Conservation (phyloP, 2,113 vertebrate species). For the Myotis yumanensis region DNA sequence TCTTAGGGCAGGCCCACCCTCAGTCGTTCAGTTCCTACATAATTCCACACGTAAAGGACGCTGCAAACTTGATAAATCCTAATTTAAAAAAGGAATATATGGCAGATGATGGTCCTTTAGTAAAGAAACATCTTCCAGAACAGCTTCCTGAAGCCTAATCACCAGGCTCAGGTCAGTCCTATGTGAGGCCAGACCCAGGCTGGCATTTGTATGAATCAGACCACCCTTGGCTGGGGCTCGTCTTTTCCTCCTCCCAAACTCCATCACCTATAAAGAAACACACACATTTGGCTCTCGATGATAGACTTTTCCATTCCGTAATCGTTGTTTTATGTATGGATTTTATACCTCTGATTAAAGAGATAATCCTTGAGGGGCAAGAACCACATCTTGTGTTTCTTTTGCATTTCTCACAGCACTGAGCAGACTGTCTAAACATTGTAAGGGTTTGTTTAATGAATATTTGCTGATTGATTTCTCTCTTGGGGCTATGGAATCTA, state of each 20-base stretch:
- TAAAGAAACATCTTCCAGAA: not conserved
- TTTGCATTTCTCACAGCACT: constrained; percentile 7
- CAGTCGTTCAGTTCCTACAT: not conserved
- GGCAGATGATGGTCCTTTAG: not conserved
- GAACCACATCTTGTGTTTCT: not conserved
- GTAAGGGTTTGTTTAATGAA: constrained; percentile 28
- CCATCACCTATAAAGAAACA: not conserved
- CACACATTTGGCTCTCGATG: not conserved
- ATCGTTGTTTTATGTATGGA: not conserved
- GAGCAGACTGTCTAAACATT: not conserved
- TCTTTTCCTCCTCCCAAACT: not conserved
- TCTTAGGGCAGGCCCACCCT: not conserved
- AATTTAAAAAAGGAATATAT: not conserved
- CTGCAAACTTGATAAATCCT: not conserved
- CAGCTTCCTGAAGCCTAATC: not conserved
- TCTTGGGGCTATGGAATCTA: not conserved
- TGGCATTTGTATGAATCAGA: not conserved
- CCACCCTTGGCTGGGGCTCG: not conserved
- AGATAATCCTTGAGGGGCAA: not conserved
- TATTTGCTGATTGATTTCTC: constrained; percentile 31
- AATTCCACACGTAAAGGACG: not conserved
- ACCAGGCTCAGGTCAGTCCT: not conserved
- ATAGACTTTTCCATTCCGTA: not conserved
- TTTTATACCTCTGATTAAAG: constrained; percentile 46
- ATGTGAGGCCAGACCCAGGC: not conserved